Evolutionary conservation across 2,888 invertebrate species (phyloP), one percentile per base, ranked within the genome.

Genomic region (Philopedon plagiatum): DNA sequence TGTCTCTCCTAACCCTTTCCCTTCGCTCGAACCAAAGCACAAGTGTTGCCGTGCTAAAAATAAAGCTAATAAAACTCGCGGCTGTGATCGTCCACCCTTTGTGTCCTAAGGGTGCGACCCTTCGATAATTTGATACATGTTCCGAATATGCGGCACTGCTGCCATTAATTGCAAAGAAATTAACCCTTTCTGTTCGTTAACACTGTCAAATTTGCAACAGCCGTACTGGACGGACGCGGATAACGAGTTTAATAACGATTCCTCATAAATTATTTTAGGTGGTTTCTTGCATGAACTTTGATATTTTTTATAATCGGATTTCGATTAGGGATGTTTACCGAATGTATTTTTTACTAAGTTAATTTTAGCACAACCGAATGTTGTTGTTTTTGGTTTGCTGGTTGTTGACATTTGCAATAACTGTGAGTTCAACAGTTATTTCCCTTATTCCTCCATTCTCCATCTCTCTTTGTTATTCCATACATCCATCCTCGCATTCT

Each of bases 161-260:
- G 76, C 71, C 75, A 78, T 76, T 79, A 78, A 79, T 78, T 78
- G 75, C 78, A 67, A 79, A 79, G 77, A 77, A 78, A 78, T 78
- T 78, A 78, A 79, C 78, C 79, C 79, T 75, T 75, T 76, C 75
- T 63, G 75, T 76, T 78, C 76, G 77, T 78, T 76, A 77, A 74
- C 77, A 74, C 76, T 76, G 76, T 79, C 77, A 77, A 79, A 79
- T 78, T 79, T 77, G 76, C 68, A 77, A 62, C 78, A 75, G 76
- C 73, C 57, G 71, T 63, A 18, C 56, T 69, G 32, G 46, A 71
- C 69, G 65, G 41, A 69, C 73, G 71, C 75, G 64, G 71, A 72
- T 75, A 75, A 76, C 71, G 74, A 62, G 71, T 65, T 76, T 65
- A 75, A 76, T 77, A 76, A 76, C 68, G 76, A 75, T 60, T 75